phyloP scores from a whole-genome alignment of 2,797 vertebrate genomes.

The Crocidura indochinensis region DNA sequence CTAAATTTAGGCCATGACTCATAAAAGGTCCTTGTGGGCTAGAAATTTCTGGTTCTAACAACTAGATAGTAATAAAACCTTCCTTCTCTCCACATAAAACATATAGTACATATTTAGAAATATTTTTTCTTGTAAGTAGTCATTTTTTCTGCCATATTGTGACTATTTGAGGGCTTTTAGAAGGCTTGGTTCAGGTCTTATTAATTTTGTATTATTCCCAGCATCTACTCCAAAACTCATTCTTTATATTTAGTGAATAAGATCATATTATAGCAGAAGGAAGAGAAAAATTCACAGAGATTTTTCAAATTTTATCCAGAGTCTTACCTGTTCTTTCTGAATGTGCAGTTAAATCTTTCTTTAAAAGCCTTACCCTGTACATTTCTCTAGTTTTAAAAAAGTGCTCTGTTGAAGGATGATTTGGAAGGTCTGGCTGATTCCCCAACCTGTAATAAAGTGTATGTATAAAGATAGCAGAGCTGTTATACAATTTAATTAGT shows the following conservation, averaged over 20 bases:
- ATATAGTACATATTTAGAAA: not conserved
- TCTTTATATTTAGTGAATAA: constrained; percentile 64
- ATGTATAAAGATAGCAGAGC: constrained; percentile 80
- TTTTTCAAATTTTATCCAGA: constrained; percentile 50
- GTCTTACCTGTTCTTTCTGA: constrained; percentile 55
- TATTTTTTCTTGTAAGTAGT: not conserved
- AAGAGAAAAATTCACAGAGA: constrained; percentile 41
- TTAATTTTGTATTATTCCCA: constrained; percentile 42
- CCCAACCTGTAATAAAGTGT: constrained; percentile 87
- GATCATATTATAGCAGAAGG: constrained; percentile 57
- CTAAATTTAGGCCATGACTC: no score
- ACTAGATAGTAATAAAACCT: no score
- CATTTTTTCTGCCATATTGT: not conserved
- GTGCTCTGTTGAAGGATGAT: constrained; percentile 73
- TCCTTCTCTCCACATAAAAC: no score
- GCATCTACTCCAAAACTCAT: constrained; percentile 3
- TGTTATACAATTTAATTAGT: constrained; percentile 89
- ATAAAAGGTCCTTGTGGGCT: no score
- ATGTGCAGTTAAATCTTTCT: constrained; percentile 53
- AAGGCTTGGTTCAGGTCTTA: constrained; percentile 15
- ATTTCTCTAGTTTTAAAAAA: constrained; percentile 67
- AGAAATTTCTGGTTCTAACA: no score
- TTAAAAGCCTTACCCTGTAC: not conserved
- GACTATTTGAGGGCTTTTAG: constrained; percentile 25
- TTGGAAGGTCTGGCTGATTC: constrained; percentile 79